Conservation (phyloP, 1,140 invertebrate genomes). For the Cotesia typhae region DNA sequence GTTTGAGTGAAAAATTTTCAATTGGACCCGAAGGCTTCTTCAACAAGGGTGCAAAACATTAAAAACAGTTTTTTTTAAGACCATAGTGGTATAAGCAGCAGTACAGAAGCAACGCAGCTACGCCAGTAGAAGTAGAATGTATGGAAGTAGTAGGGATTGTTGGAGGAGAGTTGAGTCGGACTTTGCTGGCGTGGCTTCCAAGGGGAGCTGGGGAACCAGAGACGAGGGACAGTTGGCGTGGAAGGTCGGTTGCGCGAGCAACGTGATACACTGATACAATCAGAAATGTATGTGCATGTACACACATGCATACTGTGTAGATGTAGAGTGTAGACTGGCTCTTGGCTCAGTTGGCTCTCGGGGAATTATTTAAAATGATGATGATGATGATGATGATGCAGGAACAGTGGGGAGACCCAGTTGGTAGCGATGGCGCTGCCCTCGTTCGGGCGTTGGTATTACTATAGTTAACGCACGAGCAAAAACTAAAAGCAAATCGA, state of each 20-base stretch:
- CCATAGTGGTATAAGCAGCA: no score
- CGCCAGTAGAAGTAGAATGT: no score
- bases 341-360: not conserved
- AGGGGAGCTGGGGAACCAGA: not conserved
- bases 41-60: conserved; percentile 45
- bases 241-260: conserved; percentile 41
- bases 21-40: conserved; percentile 32
- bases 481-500: conserved; percentile 25
- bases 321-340: not conserved
- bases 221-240: conserved; percentile 33
- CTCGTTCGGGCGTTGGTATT: conserved; percentile 49
- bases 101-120: no score
- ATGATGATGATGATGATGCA: conserved; percentile 35
- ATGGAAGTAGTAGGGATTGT: no score
- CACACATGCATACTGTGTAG: not conserved
- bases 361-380: not conserved
- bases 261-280: not conserved
- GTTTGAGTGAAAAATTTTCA: conserved; percentile 9
- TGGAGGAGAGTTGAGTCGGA: no score
- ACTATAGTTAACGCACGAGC: conserved; percentile 47
- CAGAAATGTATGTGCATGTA: conserved; percentile 4
- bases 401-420: conserved; percentile 2
- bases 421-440: conserved; percentile 50
- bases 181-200: not conserved
- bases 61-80: no score